Conservation (phyloP, 2,797 vertebrate genomes). For the Neosilurus mollespiculum region DNA sequence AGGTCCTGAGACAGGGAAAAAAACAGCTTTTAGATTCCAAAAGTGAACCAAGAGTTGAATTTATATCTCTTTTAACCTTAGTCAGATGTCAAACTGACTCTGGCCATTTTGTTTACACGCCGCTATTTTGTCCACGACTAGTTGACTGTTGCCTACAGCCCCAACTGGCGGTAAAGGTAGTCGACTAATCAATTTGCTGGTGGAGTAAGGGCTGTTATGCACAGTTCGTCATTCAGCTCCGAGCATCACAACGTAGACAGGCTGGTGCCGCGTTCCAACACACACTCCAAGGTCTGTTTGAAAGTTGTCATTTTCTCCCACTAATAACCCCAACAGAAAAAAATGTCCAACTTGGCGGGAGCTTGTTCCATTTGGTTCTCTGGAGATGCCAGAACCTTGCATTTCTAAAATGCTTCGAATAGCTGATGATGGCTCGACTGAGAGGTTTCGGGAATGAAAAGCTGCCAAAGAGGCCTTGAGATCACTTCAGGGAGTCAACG, state of each 20-base stretch:
- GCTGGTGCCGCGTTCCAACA: not conserved
- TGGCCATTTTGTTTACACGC: too few relatives aligned
- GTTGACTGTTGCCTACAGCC: too few relatives aligned
- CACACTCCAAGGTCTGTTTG: constrained; percentile 11
- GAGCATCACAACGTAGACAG: constrained; percentile 20
- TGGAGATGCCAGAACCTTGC: constrained; percentile 23
- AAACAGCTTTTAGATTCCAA: not conserved
- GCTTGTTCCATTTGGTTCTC: constrained; percentile 37
- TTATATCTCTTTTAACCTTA: not conserved
- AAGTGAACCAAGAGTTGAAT: not conserved
- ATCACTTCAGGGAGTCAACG: constrained; percentile 33
- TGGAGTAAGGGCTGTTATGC: too few relatives aligned
- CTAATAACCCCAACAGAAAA: constrained; percentile 21
- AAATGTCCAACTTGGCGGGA: constrained; percentile 22
- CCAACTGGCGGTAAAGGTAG: too few relatives aligned
- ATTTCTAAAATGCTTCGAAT: constrained; percentile 54
- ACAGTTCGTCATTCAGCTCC: not conserved
- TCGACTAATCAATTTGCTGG: too few relatives aligned
- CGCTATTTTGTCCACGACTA: too few relatives aligned
- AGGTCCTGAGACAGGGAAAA: not conserved
- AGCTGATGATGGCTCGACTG: constrained; percentile 39
- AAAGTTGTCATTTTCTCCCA: constrained; percentile 28
- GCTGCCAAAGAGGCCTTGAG: constrained; percentile 42
- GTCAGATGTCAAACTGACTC: not conserved
- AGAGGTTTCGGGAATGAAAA: constrained; percentile 25